Base-by-base conservation (phyloP, 2,888 invertebrate species). In the Eupithecia exiguata region DNA sequence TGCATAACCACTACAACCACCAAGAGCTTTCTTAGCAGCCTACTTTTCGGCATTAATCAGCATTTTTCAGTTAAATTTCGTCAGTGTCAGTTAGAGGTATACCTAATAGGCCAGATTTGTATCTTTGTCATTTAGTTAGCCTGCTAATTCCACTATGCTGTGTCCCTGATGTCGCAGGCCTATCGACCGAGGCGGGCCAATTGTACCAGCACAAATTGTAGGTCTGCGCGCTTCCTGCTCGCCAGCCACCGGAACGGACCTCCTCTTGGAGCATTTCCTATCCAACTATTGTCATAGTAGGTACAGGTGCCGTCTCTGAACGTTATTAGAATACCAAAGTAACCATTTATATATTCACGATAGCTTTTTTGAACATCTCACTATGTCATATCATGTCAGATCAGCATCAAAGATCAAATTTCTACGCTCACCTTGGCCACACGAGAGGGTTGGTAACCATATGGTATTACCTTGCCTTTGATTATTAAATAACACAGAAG, bases 211-310 rank as follows among this genome's bases (percentile, higher is more conserved):
- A 40, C 65, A 40, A 65, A 65, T 65, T 25, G 40, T 21, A 38
- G 21, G 66, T 9, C 62, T 62, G 30, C 25, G 38, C 66, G 21
- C 40, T 66, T 66, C 66, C 40, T 38, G 10, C 25, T 65, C 66
- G 40, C 18, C 18, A 65, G 18, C 40, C 36, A 66, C 40, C 66
- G 25, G 40, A 66, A 66, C 66, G 66, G 25, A 66, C 66, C 40
- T 40, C 66, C 40, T 21, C 49, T n/a, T 43, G 16, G 5, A 7
- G 40, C 35, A 66, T 40, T 43, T 66, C 66, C n/a, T 40, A 21
- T 66, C 66, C 12, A 25, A 21, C 38, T 40, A 66, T 38, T 40
- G 40, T 66, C 62, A 62, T 12, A 9, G 1, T 46, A 18, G 12
- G 16, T 30, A n/a, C n/a, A 25, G 5, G 43, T 43, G 16, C 43